A percentile compares a stretch with the other conserved stretches of the same genome.
phyloP scores from a whole-genome alignment of 2,113 vertebrate genomes.

The Poecile atricapillus region DNA sequence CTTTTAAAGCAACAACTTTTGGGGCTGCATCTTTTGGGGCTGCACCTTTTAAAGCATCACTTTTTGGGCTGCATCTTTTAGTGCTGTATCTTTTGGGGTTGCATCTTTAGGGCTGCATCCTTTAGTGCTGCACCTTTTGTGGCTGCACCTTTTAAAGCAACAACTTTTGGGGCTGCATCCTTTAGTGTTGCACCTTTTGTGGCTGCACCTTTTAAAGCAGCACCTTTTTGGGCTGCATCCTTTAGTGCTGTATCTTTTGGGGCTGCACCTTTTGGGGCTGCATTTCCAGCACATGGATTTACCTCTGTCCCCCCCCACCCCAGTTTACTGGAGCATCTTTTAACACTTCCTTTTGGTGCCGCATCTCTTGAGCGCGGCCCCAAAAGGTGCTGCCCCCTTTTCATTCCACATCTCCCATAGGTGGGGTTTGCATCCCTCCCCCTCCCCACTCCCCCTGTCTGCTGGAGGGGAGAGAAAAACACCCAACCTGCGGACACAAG shows the following conservation, averaged over 20 bases:
- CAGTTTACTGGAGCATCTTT: neutral
- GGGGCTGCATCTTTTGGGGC: neutral
- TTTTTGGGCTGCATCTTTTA: too few species aligned
- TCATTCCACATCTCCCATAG: neutral
- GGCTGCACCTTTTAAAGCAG: neutral
- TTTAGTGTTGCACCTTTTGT: neutral
- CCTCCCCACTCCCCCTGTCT: accelerated
- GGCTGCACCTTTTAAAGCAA: neutral
- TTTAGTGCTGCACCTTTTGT: neutral
- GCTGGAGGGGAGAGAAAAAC: neutral
- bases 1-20: too few species aligned
- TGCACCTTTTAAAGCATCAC: too few species aligned
- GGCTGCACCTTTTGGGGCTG: neutral
- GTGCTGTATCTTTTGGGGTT: neutral
- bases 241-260: neutral
- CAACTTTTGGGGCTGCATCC: too few species aligned
- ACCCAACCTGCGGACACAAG: neutral
- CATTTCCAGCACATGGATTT: neutral
- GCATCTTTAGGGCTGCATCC: neutral
- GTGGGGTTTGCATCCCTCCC: neutral
- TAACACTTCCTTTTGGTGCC: neutral
- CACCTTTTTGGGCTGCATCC: neutral
- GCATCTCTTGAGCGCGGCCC: neutral
- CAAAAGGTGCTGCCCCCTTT: neutral
- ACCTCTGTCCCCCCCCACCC: accelerated